A percentile compares a stretch with the other conserved stretches of the same genome.
These are phyloP conservation scores for Nyctibius bracteatus DNA, from an alignment of 2,113 vertebrate species.

Conservation along the genomic window DNA sequence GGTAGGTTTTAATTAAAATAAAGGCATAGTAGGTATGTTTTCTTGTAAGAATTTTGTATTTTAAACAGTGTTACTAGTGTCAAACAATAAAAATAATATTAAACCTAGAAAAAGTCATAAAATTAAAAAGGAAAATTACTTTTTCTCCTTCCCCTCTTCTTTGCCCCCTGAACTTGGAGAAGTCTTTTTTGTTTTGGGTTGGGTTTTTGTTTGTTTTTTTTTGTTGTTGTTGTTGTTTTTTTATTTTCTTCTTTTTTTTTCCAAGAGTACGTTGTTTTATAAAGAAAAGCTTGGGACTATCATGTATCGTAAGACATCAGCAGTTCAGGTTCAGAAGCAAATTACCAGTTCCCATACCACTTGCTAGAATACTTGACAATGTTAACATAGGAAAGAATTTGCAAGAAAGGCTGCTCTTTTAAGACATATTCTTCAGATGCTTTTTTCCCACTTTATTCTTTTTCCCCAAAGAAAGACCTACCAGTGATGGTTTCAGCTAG, in stretches of 20 bases:
- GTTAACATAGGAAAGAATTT: neutral
- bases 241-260: neutral
- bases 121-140: neutral
- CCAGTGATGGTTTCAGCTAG: neutral
- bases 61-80: neutral
- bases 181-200: neutral
- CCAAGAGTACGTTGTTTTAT: neutral
- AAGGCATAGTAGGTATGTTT: neutral
- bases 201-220: neutral
- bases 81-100: neutral
- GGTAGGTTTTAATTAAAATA: neutral
- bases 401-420: neutral
- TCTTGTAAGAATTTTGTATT: neutral
- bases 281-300: neutral
- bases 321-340: neutral
- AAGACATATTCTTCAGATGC: neutral
- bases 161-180: neutral
- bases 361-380: neutral
- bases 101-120: neutral
- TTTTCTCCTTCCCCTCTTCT: neutral
- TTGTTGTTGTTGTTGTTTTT: neutral
- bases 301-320: neutral
- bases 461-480: neutral
- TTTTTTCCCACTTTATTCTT: neutral
- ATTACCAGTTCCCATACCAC: neutral